phyloP scores from a whole-genome alignment of 2,888 invertebrate genomes.

The Drosophila anomalata region DNA sequence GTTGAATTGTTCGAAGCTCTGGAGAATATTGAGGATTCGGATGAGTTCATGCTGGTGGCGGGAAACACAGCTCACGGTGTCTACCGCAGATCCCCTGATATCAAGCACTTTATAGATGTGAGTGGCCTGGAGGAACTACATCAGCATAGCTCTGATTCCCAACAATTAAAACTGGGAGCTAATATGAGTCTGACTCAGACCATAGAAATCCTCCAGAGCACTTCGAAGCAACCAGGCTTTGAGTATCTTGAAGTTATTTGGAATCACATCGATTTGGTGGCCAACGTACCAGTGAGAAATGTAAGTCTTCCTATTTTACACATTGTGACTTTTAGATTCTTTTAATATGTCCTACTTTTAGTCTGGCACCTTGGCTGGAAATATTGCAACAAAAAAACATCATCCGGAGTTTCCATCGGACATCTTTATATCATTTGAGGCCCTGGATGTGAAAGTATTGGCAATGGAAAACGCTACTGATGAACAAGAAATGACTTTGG shows the following conservation, averaged over 20 bases:
- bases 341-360: slow-evolving; percentile 60
- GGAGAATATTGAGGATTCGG: slow-evolving; percentile 70
- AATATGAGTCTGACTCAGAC: slow-evolving; percentile 85
- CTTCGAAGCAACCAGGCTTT: slow-evolving; percentile 84
- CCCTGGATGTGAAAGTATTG: slow-evolving; percentile 71
- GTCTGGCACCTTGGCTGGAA: slow-evolving; percentile 89
- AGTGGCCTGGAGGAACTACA: slow-evolving; percentile 86
- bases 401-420: slow-evolving; percentile 89
- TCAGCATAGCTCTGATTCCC: slow-evolving; percentile 79
- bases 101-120: slow-evolving; percentile 87
- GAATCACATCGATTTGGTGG: slow-evolving; percentile 87
- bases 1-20: slow-evolving; percentile 79
- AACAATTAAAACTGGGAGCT: slow-evolving; percentile 67
- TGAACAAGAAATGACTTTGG: slow-evolving; percentile 84
- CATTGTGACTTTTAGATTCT: neutral
- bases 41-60: slow-evolving; percentile 87
- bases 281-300: slow-evolving; percentile 88
- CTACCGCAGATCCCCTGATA: slow-evolving; percentile 78
- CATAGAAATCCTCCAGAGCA: slow-evolving; percentile 82
- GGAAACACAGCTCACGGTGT: slow-evolving; percentile 92
- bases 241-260: slow-evolving; percentile 84
- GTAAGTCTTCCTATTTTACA: slow-evolving; percentile 82
- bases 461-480: slow-evolving; percentile 72
- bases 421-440: slow-evolving; percentile 85
- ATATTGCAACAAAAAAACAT: slow-evolving; percentile 88